These are phyloP conservation scores for Ectemnius lituratus DNA, from an alignment of 2,888 invertebrate genomes.

Conservation along the genomic window DNA sequence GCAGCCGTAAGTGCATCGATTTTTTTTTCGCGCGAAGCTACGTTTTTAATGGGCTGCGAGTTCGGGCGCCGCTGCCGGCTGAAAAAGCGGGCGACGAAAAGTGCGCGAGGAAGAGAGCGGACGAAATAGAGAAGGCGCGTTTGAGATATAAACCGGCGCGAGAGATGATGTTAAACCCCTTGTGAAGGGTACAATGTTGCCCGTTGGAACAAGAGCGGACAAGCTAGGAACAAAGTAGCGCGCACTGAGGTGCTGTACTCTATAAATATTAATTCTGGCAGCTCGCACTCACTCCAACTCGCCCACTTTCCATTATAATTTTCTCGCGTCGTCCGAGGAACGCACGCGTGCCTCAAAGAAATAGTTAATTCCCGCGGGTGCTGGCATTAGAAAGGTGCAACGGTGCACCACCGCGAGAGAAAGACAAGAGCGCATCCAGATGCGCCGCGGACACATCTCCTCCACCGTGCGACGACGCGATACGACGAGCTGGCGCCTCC, in stretches of 20 bases:
- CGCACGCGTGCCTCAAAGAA: slow-evolving; percentile 42
- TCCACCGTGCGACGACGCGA: not conserved
- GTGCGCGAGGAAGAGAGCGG: not conserved
- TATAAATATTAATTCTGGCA: slow-evolving; percentile 50
- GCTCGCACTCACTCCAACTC: not conserved
- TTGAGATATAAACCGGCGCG: not conserved
- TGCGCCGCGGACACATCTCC: slow-evolving; percentile 26
- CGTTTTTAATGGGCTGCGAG: too few relatives aligned
- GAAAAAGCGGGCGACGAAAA: slow-evolving; percentile 6
- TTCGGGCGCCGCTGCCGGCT: slow-evolving; percentile 32
- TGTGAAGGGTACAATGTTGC: not conserved
- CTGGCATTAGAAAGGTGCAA: slow-evolving; percentile 50
- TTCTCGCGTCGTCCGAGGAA: slow-evolving; percentile 23
- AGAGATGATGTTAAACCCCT: not conserved
- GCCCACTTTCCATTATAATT: slow-evolving; percentile 23
- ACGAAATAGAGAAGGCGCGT: not conserved
- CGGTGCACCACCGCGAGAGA: too few relatives aligned
- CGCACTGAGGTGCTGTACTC: slow-evolving; percentile 43
- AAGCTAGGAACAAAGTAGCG: not conserved
- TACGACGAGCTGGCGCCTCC: not conserved
- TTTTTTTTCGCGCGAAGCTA: not conserved
- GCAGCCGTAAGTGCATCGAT: too few relatives aligned
- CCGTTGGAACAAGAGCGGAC: not conserved
- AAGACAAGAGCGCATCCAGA: not conserved
- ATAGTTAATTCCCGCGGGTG: slow-evolving; percentile 50